These are phyloP conservation scores for Micrasema minimum DNA, from an alignment of 1,140 invertebrate genomes.

Conservation along the genomic window DNA sequence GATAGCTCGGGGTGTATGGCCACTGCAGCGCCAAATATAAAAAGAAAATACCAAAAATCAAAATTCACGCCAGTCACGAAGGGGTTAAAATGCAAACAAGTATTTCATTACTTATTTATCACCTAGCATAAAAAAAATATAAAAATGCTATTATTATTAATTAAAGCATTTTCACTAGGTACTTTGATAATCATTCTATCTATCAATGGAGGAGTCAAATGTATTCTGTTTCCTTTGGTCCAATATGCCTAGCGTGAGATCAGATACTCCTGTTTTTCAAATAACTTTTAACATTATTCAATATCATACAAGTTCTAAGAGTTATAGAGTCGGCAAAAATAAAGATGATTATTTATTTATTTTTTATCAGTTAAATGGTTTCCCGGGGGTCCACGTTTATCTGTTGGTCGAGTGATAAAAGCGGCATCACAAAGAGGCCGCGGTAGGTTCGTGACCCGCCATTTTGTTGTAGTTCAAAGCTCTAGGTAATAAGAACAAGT, in stretches of 20 bases:
- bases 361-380: no score
- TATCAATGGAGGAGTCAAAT: no score
- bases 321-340: neutral
- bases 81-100: neutral
- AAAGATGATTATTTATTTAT: neutral
- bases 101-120: neutral
- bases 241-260: no score
- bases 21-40: slow-evolving; percentile 31
- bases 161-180: no score
- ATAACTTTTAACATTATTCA: no score
- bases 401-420: slow-evolving; percentile 13
- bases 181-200: no score
- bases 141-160: no score
- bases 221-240: no score
- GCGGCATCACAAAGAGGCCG: slow-evolving; percentile 15
- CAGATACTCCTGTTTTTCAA: no score
- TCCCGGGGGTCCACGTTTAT: no score
- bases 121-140: no score
- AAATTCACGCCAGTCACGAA: slow-evolving; percentile 1
- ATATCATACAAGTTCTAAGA: no score
- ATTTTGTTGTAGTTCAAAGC: neutral
- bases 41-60: slow-evolving; percentile 36
- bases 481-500: neutral
- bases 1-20: slow-evolving; percentile 34
- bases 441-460: slow-evolving; percentile 12